Base-by-base conservation (phyloP, 2,888 invertebrate species). In the Frankliniella intonsa region DNA sequence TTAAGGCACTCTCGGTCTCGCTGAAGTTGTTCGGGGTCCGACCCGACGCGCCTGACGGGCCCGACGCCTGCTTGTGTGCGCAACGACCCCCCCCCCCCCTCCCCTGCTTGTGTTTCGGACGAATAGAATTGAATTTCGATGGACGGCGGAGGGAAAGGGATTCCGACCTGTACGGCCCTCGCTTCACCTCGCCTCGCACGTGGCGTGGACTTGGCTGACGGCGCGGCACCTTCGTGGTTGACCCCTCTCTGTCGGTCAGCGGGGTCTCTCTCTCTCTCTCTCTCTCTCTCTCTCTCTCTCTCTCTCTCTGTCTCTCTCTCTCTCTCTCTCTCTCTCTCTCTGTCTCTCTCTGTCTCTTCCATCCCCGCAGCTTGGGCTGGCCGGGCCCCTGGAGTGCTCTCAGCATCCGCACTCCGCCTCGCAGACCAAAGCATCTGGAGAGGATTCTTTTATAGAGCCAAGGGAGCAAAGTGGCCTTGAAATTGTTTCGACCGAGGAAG, bases 371-470 rank as follows among this genome's bases (percentile, higher is more conserved):
- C n/a, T n/a, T n/a, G n/a, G n/a, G n/a, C n/a, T n/a, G n/a, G n/a
- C n/a, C n/a, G n/a, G n/a, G 69, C 12, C 69, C 69, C 69, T 12
- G 25, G 69, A 76, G 69, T 11, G 69, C 69, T 25, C 69, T 76
- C 69, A 11, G 69, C 22, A 76, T 76, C 69, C 69, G 69, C 69
- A 12, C 69, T 22, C 19, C 25, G 11, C 69, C 9, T 25, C 69
- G 9, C 69, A 8, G 69, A 22, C 69, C 22, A 17, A 14, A 62
- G 62, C 62, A 62, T 62, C 62, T 62, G 62, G 62, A 62, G 62
- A 62, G 69, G 69, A 76, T 76, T 76, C 69, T 76, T 76, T 76
- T 76, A 76, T 76, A 25, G 69, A 76, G 69, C 69, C 69, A 22
- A 22, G 22, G 69, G 25, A 76, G 69, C 69, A 76, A 76, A 76